Evolutionary conservation across 2,888 invertebrate genomes (phyloP).

Genomic region (Synergus japonicus): DNA sequence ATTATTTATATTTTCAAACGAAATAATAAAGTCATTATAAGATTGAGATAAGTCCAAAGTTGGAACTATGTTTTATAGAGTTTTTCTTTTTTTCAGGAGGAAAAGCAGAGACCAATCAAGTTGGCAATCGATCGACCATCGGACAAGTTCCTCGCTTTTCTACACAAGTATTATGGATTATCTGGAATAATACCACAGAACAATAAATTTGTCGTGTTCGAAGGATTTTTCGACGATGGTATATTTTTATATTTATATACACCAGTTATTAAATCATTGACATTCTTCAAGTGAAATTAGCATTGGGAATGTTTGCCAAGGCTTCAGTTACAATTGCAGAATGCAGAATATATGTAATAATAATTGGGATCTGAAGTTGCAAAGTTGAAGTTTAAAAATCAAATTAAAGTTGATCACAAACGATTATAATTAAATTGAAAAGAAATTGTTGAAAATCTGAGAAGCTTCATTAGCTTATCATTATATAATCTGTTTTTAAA

Average conservation of each 20-base stretch:
- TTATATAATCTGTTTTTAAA: not conserved
- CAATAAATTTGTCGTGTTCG: conserved; percentile 92
- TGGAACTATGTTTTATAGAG: not conserved
- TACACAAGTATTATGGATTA: conserved; percentile 89
- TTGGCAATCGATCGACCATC: conserved; percentile 97
- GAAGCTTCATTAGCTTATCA: not conserved
- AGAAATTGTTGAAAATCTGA: not conserved
- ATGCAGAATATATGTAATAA: not conserved
- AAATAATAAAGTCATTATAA: too few species aligned
- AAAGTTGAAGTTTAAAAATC: not conserved
- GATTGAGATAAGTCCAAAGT: too few species aligned
- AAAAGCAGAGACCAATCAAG: conserved; percentile 83
- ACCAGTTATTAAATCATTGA: too few species aligned
- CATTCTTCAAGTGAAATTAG: too few species aligned
- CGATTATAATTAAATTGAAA: not conserved
- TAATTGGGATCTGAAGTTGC: not conserved
- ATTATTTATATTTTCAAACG: not conserved
- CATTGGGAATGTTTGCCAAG: not conserved
- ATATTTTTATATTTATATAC: conserved; percentile 31
- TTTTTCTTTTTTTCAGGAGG: conserved; percentile 79
- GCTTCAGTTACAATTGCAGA: not conserved
- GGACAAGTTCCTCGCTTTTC: conserved; percentile 90
- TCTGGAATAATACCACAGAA: conserved; percentile 86
- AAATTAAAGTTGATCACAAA: not conserved
- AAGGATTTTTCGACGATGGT: conserved; percentile 85